Base-by-base conservation (phyloP, 2,888 invertebrate genomes). In the Trachelus iudaicus region DNA sequence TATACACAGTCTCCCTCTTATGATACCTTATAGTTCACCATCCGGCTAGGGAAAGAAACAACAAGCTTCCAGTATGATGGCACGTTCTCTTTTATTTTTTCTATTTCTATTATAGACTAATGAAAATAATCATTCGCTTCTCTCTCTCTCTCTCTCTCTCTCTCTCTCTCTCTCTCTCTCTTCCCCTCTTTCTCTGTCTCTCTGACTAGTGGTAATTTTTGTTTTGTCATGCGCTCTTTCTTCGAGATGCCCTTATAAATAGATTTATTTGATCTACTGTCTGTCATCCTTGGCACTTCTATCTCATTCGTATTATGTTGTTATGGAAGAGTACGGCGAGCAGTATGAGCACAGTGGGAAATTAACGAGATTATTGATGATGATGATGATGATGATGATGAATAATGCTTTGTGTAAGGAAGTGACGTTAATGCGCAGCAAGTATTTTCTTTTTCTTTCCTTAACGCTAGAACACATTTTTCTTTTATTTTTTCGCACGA, bases 1-100 rank as follows among this genome's bases (percentile, higher is more conserved):
- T 82, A 81, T 89, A 85, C 87, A 87, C 81, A 82, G 85, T 85
- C 83, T 88, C 76, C 85, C 87, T 69, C 76, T 85, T 79, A 83
- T 83, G 81, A 82, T 87, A 82, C 82, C 83, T 73, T 81, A 83
- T 73, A 56, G 56, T 23, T 56, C 56, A 23, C 56, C 81, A 83
- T 84, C 81, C 85, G 84, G 83, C 81, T 79, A 79, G 69, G 77
- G 69, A 69, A 69, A 78, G 73, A 75, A 31, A 37, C 15, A 56
- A 56, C 34, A 56, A 56, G 74, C 74, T 34, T 74, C 74, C 74
- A 34, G 74, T 34, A 74, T 74, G 74, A 74, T 35, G 37, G 37
- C 74, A 31, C 30, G 31, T 33, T 56, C 0, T 56, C 23, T 56
- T 9, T 56, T 56, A 56, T 15, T 23, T 56, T 56, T 2, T 56